Evolutionary conservation across 2,113 vertebrate species (phyloP).

Genomic region (Nycticorax nycticorax): DNA sequence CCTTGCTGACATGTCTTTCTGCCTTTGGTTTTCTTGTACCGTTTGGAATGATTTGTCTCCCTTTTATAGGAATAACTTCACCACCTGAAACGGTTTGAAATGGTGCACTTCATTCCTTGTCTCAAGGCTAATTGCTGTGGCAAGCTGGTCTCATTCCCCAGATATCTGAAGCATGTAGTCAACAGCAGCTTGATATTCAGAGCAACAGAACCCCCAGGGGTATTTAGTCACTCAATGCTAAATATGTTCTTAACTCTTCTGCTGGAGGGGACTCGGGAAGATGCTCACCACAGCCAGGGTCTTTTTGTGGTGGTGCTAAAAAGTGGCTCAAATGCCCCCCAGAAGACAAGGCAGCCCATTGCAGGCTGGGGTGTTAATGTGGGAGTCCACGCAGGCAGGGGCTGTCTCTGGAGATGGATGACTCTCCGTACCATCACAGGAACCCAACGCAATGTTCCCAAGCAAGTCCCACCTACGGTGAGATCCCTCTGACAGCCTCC

Average conservation of each 20-base stretch:
- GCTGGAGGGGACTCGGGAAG: background rate
- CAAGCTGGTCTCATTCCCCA: background rate
- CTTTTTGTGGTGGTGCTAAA: background rate
- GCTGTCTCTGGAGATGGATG: background rate
- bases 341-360: background rate
- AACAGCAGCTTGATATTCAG: background rate
- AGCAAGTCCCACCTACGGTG: background rate
- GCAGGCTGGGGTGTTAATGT: background rate
- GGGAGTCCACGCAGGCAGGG: background rate
- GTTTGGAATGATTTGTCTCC: background rate
- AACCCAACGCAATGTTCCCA: rapidly evolving
- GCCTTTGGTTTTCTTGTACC: background rate
- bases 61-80: background rate
- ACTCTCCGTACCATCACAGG: background rate
- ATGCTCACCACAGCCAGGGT: background rate
- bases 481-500: background rate
- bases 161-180: background rate
- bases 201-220: rapidly evolving
- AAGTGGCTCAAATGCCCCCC: background rate
- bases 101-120: background rate
- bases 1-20: background rate
- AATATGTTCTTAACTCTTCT: background rate
- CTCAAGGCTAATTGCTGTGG: background rate
- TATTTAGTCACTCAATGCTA: background rate
- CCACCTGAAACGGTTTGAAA: background rate